Evolutionary conservation across 2,888 invertebrate genomes (phyloP), one percentile per base, ranked within the genome.

Genomic region (Amphipoea oculea): DNA sequence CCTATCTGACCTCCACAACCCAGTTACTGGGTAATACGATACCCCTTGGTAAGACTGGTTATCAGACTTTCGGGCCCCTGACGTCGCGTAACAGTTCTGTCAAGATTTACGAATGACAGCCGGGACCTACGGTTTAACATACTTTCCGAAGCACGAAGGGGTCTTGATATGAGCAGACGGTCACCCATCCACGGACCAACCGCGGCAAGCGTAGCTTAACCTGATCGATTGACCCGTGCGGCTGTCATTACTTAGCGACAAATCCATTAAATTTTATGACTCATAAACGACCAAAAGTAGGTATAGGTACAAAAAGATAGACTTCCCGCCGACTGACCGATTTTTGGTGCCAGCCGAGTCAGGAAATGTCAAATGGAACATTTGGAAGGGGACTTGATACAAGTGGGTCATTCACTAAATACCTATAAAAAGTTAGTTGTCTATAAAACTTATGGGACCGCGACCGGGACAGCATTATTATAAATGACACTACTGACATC

Each of bases 301-400:
- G 4, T 40, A 54, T 12, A 29, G 5, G 2, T 20, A 20, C 20
- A 69, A 66, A 17, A 71, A 45, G 7, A n/a, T n/a, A 78, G 72
- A 23, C 62, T 36, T 67, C 42, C 63, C 36, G 63, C 29, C 73
- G 20, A 48, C 65, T 51, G 51, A 65, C 40, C 80, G 65, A 72
- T 72, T 69, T 81, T 72, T 42, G 67, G 67, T 69, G 60, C 54
- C 68, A 65, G 71, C 63, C 42, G 23, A 29, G 79, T 48, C 79
- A 73, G 79, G 79, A 83, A 85, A 85, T 81, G 81, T 81, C 85
- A 85, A 80, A 73, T 63, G n/a, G 71, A 69, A 60, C 81, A 60
- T 74, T 84, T 72, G 57, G 51, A 68, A 29, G 78, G 78, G 36
- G 60, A 62, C 48, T 45, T 23, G 17, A 65, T 60, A 81, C 60